Evolutionary conservation across 2,113 vertebrate species (phyloP), one percentile per base, ranked within the genome.

Genomic region (Coptodon rendalli): DNA sequence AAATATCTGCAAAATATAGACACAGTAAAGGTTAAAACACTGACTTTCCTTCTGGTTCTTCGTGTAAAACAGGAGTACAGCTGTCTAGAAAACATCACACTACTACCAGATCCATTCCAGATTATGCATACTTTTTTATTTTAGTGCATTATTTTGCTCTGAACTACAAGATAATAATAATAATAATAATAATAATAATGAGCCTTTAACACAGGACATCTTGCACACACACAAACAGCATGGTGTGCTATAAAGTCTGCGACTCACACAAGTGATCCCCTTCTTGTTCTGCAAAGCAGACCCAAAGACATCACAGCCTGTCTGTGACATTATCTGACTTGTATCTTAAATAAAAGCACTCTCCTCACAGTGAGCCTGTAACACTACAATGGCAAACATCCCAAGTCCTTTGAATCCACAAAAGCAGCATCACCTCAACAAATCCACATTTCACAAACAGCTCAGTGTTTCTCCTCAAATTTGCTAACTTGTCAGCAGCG

Each of bases 271-370:
- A 53, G 61, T 76, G 56, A 88, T 85, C 91, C 43, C 53, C 76
- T 59, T 24, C 76, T 73, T 8, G n/a, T 79, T 52, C 61, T 76
- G 82, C 43, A 85, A 73, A 81, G 57, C 43, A 86, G 80, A 89
- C 82, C 54, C 86, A 61, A 56, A 87, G 80, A 78, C 59, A 85
- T 85, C 66, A 40, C 78, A 50, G 54, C 50, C 87, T 14, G 54
- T 29, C 63, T 56, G 7, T 19, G 17, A 78, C 83, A 53, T 84
- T 89, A 88, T 93, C 86, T 56, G 83, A 80, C 53, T 76, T 86
- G 61, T 86, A 93, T 91, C 89, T 91, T 54, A 29, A 82, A 89
- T 86, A 92, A 83, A 84, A 84, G 71, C 56, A 48, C 53, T 89
- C 83, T 88, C 81, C 83, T 83, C 9, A 63, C 82, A 83, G 84